Base-by-base conservation (phyloP, 2,113 vertebrate species). In the Nanorana parkeri region DNA sequence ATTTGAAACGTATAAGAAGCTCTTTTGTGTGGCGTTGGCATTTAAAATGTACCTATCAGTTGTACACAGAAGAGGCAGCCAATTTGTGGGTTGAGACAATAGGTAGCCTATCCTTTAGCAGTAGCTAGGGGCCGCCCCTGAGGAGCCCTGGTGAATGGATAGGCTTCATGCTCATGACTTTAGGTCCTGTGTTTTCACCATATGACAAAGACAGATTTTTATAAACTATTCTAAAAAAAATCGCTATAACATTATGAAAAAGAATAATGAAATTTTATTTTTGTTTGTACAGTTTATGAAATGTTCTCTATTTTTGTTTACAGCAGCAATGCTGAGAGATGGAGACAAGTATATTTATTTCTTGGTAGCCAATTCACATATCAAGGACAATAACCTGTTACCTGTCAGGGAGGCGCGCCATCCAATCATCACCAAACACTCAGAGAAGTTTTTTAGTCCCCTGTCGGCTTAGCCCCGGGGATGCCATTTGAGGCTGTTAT, bases 251-350 rank as follows among this genome's bases (percentile, higher is more conserved):
- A 28, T 67, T 68, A 67, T 32, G 28, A 32, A 19, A 67, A 67
- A 67, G 55, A 20, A 66, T 52, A 52, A 66, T 55, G 17, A 78
- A 68, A 66, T 78, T 67, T 78, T 78, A 78, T 78, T 78, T 63
- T 78, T 77, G n/a, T 78, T 78, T 78, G 77, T 78, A 78, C 64
- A 78, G 77, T 67, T 67, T 78, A 66, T 67, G 26, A 78, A 67
- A 78, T 68, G 60, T 67, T 67, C 17, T 29, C 41, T 67, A 54
- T 54, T 78, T 78, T 78, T 78, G 77, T 78, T 78, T 78, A 68
- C 47, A 26, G 64, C 63, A 77, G 61, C 32, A 51, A 56, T 29
- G 51, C 61, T 54, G 60, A 78, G 26, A 78, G 17, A 64, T 19
- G 54, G 54, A 74, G 64, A 28, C 41, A 1, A 78, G 71, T 74